Percentiles rank a stretch among this genome's conserved stretches.
These are phyloP conservation scores for Liopterus haemorrhoidalis DNA, from an alignment of 2,888 invertebrate genomes.

Conservation along the genomic window DNA sequence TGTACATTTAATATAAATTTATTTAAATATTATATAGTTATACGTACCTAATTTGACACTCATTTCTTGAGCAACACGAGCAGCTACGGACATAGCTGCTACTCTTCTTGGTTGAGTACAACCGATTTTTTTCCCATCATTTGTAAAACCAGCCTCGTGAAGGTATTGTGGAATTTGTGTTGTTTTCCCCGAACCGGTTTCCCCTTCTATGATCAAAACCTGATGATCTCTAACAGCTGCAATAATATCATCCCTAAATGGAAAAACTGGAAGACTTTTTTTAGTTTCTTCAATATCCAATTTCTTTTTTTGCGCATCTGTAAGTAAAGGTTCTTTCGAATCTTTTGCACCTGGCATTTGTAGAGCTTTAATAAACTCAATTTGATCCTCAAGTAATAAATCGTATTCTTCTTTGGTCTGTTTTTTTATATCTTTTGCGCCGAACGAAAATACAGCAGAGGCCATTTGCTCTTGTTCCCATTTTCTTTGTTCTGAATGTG, in stretches of 20 bases:
- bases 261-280: constrained; percentile 87
- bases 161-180: constrained; percentile 98
- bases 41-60: constrained; percentile 85
- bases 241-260: constrained; percentile 83
- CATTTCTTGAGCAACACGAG: constrained; percentile 97
- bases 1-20: too few relatives aligned
- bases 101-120: constrained; percentile 97
- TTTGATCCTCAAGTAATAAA: constrained; percentile 88
- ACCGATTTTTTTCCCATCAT: constrained; percentile 82
- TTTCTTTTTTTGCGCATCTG: constrained; percentile 65
- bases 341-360: constrained; percentile 66
- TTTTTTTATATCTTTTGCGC: constrained; percentile 74
- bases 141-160: constrained; percentile 85
- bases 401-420: constrained; percentile 75
- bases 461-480: constrained; percentile 98
- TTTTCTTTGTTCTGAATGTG: constrained; percentile 81
- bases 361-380: constrained; percentile 92
- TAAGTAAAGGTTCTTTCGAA: constrained; percentile 55
- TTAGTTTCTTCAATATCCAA: constrained; percentile 87
- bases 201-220: constrained; percentile 91
- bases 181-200: constrained; percentile 98
- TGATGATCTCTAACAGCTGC: constrained; percentile 86
- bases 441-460: constrained; percentile 87
- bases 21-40: too few relatives aligned
- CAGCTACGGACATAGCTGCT: constrained; percentile 99